These are phyloP conservation scores for Lepidothrix coronata DNA, from an alignment of 2,113 vertebrate species.

Conservation along the genomic window DNA sequence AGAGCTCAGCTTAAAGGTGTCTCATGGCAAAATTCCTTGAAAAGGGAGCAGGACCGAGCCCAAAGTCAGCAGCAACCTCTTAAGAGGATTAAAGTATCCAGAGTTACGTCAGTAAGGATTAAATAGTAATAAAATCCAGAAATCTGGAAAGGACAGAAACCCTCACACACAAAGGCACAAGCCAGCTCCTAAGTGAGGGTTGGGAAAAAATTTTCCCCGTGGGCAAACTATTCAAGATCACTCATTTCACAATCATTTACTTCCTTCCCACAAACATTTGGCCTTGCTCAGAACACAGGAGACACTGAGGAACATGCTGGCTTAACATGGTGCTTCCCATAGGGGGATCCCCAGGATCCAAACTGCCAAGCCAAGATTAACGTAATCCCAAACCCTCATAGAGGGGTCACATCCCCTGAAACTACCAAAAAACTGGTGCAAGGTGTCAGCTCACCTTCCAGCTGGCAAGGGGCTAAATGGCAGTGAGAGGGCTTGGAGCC, in stretches of 20 bases:
- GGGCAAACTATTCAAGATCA: neutral
- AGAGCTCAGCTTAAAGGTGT: constrained; percentile 11
- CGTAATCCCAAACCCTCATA: neutral
- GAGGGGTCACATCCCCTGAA: neutral
- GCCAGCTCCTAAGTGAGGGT: neutral
- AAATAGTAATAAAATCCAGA: constrained; percentile 52
- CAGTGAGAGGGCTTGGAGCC: neutral
- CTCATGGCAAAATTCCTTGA: constrained; percentile 31
- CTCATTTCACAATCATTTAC: neutral
- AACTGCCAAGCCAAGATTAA: neutral
- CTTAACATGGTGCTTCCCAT: neutral
- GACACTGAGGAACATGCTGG: neutral
- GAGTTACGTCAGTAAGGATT: constrained; percentile 14
- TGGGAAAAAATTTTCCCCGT: neutral
- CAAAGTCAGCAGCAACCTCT: constrained; percentile 38
- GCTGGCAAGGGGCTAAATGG: neutral
- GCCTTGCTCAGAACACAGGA: neutral
- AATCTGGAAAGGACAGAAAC: constrained; percentile 33
- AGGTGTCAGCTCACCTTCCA: neutral
- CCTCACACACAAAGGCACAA: neutral
- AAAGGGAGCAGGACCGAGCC: constrained; percentile 45
- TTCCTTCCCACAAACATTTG: neutral
- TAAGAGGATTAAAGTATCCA: constrained; percentile 26
- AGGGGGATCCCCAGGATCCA: neutral
- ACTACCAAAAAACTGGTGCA: neutral